A percentile compares a stretch with the other conserved stretches of the same genome.
These are phyloP conservation scores for Pelodiscus sinensis DNA, from an alignment of 2,113 vertebrate genomes.

Conservation along the genomic window DNA sequence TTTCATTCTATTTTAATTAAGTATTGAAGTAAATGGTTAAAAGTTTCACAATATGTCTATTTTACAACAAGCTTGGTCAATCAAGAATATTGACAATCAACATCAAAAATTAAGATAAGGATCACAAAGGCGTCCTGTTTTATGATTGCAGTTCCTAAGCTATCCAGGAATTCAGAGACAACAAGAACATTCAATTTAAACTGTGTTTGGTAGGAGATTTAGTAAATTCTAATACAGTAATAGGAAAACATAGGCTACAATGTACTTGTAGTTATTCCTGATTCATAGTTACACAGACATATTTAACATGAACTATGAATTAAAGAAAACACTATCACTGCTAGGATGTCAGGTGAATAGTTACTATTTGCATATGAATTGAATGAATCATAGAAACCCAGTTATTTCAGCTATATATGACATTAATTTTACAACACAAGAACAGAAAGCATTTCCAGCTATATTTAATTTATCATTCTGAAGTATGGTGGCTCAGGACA, in stretches of 20 bases:
- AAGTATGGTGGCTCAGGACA: neutral
- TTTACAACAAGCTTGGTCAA: neutral
- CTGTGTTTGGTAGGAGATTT: neutral
- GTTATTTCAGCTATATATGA: neutral
- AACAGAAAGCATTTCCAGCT: neutral
- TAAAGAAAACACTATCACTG: neutral
- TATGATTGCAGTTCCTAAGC: neutral
- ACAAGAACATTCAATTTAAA: neutral
- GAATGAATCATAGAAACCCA: neutral
- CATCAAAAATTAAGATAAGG: neutral
- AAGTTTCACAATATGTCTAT: neutral
- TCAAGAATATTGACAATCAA: neutral
- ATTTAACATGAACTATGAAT: neutral
- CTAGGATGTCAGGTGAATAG: neutral
- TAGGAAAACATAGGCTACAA: neutral
- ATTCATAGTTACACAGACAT: neutral
- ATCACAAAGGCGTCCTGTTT: neutral
- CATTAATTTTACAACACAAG: neutral
- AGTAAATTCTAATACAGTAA: neutral
- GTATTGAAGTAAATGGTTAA: neutral
- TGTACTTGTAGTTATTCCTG: neutral
- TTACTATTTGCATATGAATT: neutral
- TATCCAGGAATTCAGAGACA: neutral
- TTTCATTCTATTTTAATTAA: neutral
- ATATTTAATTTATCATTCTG: neutral